Conservation (phyloP, 2,113 vertebrate genomes). For the Eleginops maclovinus region DNA sequence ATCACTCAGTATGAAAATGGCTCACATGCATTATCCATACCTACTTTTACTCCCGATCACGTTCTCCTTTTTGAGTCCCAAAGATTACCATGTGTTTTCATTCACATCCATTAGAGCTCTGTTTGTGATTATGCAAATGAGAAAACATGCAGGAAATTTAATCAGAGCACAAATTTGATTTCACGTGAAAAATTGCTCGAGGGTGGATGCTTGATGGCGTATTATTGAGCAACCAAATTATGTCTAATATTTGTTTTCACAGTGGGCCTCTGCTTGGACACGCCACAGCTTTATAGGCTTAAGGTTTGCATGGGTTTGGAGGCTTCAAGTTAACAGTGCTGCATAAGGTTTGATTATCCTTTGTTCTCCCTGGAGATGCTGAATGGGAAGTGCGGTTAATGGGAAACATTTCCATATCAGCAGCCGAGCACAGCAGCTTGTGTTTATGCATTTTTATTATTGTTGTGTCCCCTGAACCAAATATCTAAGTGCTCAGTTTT, state of each 20-base stretch:
- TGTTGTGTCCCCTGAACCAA: slow-evolving; percentile 62
- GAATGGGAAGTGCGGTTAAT: slow-evolving; percentile 72
- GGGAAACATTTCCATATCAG: slow-evolving; percentile 75
- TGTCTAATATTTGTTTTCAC: slow-evolving; percentile 70
- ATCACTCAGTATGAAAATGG: slow-evolving; percentile 61
- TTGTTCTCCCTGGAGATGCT: slow-evolving; percentile 72
- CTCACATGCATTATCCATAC: slow-evolving; percentile 20
- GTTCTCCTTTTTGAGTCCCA: slow-evolving; percentile 22
- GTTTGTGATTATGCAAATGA: slow-evolving; percentile 82
- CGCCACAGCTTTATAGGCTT: slow-evolving; percentile 60
- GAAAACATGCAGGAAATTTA: slow-evolving; percentile 81
- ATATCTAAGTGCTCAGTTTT: slow-evolving; percentile 63
- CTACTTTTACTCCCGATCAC: not conserved
- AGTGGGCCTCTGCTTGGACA: slow-evolving; percentile 60
- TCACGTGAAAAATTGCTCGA: slow-evolving; percentile 74
- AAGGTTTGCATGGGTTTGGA: slow-evolving; percentile 51
- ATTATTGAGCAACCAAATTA: slow-evolving; percentile 68
- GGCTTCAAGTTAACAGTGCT: slow-evolving; percentile 54
- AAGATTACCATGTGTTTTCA: slow-evolving; percentile 75
- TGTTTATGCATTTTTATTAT: slow-evolving; percentile 75
- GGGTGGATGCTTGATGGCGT: slow-evolving; percentile 61
- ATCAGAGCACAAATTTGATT: slow-evolving; percentile 82
- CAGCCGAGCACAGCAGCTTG: slow-evolving; percentile 66
- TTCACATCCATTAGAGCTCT: slow-evolving; percentile 77
- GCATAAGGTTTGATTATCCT: slow-evolving; percentile 68